phyloP scores from a whole-genome alignment of 2,888 invertebrate genomes.

The Tenodera sinensis region DNA sequence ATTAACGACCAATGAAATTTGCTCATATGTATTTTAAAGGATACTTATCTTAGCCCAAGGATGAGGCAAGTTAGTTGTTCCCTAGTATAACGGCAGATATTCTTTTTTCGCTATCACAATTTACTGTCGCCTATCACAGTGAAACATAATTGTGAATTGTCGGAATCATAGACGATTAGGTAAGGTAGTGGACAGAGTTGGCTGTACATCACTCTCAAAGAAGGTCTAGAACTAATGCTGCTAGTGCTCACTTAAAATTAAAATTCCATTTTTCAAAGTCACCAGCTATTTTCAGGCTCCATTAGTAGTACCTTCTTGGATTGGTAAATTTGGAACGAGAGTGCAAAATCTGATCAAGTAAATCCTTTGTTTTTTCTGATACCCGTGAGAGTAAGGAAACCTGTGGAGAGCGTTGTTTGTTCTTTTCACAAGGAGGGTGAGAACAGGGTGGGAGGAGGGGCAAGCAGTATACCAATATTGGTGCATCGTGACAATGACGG shows the following conservation, averaged over 20 bases:
- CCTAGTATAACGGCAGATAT: too few relatives aligned
- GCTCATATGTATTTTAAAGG: too few relatives aligned
- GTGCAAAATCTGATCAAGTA: constrained; percentile 7
- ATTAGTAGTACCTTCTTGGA: neutral
- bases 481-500: constrained; percentile 9
- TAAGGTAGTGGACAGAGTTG: too few relatives aligned
- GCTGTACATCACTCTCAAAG: neutral
- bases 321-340: neutral
- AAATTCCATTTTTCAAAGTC: neutral
- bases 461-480: neutral
- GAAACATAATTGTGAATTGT: too few relatives aligned
- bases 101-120: too few relatives aligned
- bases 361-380: constrained; percentile 15
- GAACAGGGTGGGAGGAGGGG: neutral
- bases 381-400: constrained; percentile 6
- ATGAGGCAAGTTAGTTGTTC: too few relatives aligned
- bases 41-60: too few relatives aligned
- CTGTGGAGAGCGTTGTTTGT: neutral
- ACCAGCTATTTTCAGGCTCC: neutral
- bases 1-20: too few relatives aligned
- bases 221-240: neutral
- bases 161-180: too few relatives aligned
- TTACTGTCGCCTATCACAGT: too few relatives aligned
- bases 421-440: neutral
- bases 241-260: neutral